Evolutionary conservation across 1,140 invertebrate species (phyloP).

Genomic region (Brachionus angularis): DNA sequence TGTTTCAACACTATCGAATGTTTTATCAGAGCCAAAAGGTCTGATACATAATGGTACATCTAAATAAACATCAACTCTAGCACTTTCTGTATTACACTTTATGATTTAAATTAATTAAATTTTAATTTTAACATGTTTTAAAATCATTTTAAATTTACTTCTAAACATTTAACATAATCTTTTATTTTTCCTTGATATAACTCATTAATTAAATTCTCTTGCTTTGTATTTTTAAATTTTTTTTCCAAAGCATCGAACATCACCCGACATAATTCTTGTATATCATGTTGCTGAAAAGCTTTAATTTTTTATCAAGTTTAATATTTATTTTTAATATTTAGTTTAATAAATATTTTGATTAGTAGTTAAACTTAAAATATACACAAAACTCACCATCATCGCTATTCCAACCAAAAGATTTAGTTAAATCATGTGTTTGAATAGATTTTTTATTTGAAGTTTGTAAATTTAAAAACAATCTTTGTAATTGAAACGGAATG

Average conservation of each 20-base stretch:
- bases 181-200: slow-evolving; percentile 90
- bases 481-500: slow-evolving; percentile 88
- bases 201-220: slow-evolving; percentile 92
- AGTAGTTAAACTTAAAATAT: slow-evolving; percentile 48
- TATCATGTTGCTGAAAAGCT: slow-evolving; percentile 99
- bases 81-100: slow-evolving; percentile 75
- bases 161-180: slow-evolving; percentile 86
- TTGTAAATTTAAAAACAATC: slow-evolving; percentile 97
- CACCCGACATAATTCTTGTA: slow-evolving; percentile 70
- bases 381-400: too few relatives aligned
- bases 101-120: slow-evolving; percentile 44
- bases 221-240: slow-evolving; percentile 96
- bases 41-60: slow-evolving; percentile 82
- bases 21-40: slow-evolving; percentile 72
- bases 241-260: slow-evolving; percentile 94
- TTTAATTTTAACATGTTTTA: neutral
- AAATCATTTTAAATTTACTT: slow-evolving; percentile 61
- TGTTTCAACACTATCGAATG: slow-evolving; percentile 67
- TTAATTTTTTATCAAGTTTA: too few relatives aligned
- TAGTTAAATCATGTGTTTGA: slow-evolving; percentile 96
- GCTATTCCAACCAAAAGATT: slow-evolving; percentile 99
- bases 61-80: slow-evolving; percentile 75
- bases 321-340: neutral
- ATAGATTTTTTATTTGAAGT: slow-evolving; percentile 94
- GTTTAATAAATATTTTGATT: neutral